A percentile compares a stretch with the other conserved stretches of the same genome.
Conservation (phyloP, 1,140 invertebrate genomes). For the Bicyclus anynana region DNA sequence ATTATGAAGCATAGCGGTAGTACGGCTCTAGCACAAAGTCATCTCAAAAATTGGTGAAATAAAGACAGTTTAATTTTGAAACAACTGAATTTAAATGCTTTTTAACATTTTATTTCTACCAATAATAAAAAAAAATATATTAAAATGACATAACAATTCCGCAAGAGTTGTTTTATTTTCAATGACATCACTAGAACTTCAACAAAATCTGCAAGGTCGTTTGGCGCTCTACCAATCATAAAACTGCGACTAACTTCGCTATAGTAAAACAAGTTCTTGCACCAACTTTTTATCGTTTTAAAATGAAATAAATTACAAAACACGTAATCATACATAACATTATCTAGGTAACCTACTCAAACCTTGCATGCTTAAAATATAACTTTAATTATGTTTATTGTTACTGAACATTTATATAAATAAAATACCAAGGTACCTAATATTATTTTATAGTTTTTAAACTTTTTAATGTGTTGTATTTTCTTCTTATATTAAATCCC, state of each 20-base stretch:
- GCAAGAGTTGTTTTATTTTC: neutral
- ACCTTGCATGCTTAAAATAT: neutral
- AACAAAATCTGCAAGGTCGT: constrained; percentile 55
- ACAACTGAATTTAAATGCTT: too few relatives aligned
- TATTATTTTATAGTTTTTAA: too few relatives aligned
- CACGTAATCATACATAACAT: neutral
- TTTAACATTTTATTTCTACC: too few relatives aligned
- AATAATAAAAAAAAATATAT: too few relatives aligned
- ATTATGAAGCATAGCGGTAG: too few relatives aligned
- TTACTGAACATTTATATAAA: neutral
- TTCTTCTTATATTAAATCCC: too few relatives aligned
- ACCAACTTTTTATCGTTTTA: constrained; percentile 17
- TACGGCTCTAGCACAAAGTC: too few relatives aligned
- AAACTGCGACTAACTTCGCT: constrained; percentile 34
- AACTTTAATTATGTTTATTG: neutral
- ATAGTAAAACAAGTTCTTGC: constrained; percentile 33
- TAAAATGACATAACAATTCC: too few relatives aligned
- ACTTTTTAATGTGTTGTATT: too few relatives aligned
- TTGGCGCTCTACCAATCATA: constrained; percentile 39
- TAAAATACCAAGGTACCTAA: too few relatives aligned
- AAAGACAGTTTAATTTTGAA: too few relatives aligned
- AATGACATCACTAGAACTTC: constrained; percentile 31
- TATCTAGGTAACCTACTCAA: neutral
- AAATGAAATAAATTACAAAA: neutral
- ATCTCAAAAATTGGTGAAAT: too few relatives aligned